Conservation (phyloP, 1,140 invertebrate genomes). For the Gonioctena quinquepunctata region DNA sequence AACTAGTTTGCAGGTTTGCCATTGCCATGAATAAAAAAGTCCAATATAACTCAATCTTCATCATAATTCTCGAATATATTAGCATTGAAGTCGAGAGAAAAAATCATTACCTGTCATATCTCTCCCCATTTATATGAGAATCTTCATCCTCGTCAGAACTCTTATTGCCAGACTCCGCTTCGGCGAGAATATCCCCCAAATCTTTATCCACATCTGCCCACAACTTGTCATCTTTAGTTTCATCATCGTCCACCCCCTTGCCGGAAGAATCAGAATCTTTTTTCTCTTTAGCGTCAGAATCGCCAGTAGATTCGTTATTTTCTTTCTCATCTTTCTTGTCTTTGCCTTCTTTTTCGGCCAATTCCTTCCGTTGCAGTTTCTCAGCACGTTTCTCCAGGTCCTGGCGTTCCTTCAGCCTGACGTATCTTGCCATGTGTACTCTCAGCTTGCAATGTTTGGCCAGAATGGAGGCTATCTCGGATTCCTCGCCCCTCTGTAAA, state of each 20-base stretch:
- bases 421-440: conserved; percentile 71
- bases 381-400: conserved; percentile 68
- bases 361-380: conserved; percentile 63
- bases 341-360: conserved; percentile 45
- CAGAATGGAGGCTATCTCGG: conserved; percentile 61
- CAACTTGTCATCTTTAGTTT: conserved; percentile 66
- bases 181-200: conserved; percentile 68
- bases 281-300: conserved; percentile 32
- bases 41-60: neutral
- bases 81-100: neutral
- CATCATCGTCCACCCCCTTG: conserved; percentile 53
- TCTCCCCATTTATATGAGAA: conserved; percentile 59
- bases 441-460: conserved; percentile 72
- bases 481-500: conserved; percentile 65
- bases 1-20: neutral
- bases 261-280: conserved; percentile 23
- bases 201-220: conserved; percentile 79
- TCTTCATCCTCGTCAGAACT: conserved; percentile 72
- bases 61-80: neutral
- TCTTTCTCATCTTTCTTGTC: conserved; percentile 21
- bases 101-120: conserved; percentile 48
- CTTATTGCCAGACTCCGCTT: conserved; percentile 68
- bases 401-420: conserved; percentile 46
- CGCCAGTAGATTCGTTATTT: conserved; percentile 21
- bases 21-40: neutral